Percentiles rank a stretch among this genome's conserved stretches.
Evolutionary conservation across 2,888 invertebrate species (phyloP).

Genomic region (Drosophila testacea): DNA sequence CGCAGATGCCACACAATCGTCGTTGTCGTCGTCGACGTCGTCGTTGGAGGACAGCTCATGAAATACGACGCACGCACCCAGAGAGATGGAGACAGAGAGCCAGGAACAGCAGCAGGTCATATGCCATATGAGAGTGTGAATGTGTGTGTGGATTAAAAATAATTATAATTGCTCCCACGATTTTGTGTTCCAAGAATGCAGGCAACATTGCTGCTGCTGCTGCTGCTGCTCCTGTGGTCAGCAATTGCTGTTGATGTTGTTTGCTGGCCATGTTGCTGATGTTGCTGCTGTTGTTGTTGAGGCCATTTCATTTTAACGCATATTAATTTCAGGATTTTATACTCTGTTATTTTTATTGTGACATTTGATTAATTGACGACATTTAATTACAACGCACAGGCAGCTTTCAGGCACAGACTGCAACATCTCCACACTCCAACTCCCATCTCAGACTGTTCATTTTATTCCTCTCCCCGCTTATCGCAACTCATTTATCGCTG

Average conservation of each 20-base stretch:
- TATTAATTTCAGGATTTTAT: conserved; percentile 82
- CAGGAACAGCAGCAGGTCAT: conserved; percentile 48
- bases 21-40: conserved; percentile 57
- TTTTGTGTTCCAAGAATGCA: conserved; percentile 82
- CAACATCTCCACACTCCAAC: conserved; percentile 21
- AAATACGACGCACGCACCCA: conserved; percentile 76
- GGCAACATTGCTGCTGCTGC: conserved; percentile 41
- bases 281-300: conserved; percentile 62
- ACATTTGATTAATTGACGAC: conserved; percentile 85
- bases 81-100: conserved; percentile 42
- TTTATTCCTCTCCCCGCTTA: conserved; percentile 65
- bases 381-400: conserved; percentile 84
- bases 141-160: conserved; percentile 78
- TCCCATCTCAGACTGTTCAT: conserved; percentile 20
- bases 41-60: conserved; percentile 75
- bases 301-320: conserved; percentile 81
- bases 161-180: conserved; percentile 86
- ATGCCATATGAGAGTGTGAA: conserved; percentile 61
- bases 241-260: conserved; percentile 54
- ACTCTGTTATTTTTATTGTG: conserved; percentile 81
- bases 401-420: conserved; percentile 68
- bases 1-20: conserved; percentile 80
- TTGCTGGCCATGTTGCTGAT: conserved; percentile 41
- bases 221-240: conserved; percentile 66
- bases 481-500: conserved; percentile 84